Conservation (phyloP, 2,888 invertebrate species). For the Ichneumoninae sp. region DNA sequence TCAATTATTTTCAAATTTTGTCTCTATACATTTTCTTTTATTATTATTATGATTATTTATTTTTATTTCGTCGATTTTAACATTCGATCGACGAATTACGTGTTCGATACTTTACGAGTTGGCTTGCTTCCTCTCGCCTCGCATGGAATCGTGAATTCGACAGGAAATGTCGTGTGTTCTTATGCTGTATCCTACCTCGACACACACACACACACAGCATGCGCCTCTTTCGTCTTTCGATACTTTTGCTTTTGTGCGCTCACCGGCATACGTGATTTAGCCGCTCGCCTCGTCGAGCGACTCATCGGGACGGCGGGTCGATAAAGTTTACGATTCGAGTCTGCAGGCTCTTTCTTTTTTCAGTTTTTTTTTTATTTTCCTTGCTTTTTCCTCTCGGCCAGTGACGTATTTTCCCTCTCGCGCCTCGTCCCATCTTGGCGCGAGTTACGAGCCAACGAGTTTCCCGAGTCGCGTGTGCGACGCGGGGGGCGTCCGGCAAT, state of each 20-base stretch:
- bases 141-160: constrained; percentile 63
- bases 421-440: constrained; percentile 54
- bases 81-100: constrained; percentile 50
- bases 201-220: neutral
- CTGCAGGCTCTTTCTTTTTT: constrained; percentile 34
- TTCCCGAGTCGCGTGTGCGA: constrained; percentile 65
- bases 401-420: constrained; percentile 48
- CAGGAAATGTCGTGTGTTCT: constrained; percentile 65
- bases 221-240: neutral
- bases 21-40: constrained; percentile 26
- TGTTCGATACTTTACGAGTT: constrained; percentile 49
- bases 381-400: constrained; percentile 46
- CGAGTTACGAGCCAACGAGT: constrained; percentile 52
- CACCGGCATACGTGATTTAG: constrained; percentile 63
- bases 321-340: constrained; percentile 66
- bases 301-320: constrained; percentile 55
- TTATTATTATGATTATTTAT: neutral
- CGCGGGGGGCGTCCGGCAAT: constrained; percentile 53
- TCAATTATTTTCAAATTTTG: constrained; percentile 29
- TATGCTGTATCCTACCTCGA: constrained; percentile 22
- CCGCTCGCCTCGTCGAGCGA: constrained; percentile 50
- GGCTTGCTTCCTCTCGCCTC: constrained; percentile 12
- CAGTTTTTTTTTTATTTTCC: constrained; percentile 41
- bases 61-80: constrained; percentile 36
- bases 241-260: constrained; percentile 4